These are phyloP conservation scores for Actenoides hombroni DNA, from an alignment of 2,113 vertebrate species.

Conservation along the genomic window DNA sequence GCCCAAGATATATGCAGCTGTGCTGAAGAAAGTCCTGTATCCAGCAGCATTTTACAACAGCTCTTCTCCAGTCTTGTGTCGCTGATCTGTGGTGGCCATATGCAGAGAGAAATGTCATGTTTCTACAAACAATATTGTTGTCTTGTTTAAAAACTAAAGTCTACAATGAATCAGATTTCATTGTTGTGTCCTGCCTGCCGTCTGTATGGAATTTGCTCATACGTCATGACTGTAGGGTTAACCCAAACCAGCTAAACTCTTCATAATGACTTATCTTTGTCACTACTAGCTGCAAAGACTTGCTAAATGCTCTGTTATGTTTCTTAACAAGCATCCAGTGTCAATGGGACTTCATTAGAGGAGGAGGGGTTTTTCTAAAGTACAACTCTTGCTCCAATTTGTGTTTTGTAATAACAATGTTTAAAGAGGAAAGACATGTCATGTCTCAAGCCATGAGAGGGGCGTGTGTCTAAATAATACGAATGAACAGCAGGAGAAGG, in stretches of 20 bases:
- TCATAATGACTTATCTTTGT: background rate
- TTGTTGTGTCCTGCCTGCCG: background rate
- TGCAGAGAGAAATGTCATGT: background rate
- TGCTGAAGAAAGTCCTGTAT: background rate
- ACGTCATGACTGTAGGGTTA: background rate
- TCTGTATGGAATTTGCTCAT: background rate
- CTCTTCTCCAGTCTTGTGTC: background rate
- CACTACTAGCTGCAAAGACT: background rate
- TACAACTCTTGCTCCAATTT: background rate
- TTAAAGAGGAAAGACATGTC: conserved; percentile 14
- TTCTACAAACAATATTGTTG: background rate
- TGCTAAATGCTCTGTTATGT: background rate
- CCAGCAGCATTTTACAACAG: background rate
- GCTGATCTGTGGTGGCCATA: background rate
- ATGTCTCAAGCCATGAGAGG: background rate
- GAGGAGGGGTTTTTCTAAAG: background rate
- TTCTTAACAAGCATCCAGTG: conserved; percentile 13
- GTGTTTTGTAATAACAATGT: background rate
- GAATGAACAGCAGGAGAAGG: background rate
- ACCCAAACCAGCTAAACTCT: background rate
- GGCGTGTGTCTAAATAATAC: background rate
- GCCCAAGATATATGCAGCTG: background rate
- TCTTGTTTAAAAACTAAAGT: background rate
- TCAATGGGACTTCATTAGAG: background rate
- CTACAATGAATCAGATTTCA: background rate